Base-by-base conservation (phyloP, 2,113 vertebrate genomes). In the Pica pica region DNA sequence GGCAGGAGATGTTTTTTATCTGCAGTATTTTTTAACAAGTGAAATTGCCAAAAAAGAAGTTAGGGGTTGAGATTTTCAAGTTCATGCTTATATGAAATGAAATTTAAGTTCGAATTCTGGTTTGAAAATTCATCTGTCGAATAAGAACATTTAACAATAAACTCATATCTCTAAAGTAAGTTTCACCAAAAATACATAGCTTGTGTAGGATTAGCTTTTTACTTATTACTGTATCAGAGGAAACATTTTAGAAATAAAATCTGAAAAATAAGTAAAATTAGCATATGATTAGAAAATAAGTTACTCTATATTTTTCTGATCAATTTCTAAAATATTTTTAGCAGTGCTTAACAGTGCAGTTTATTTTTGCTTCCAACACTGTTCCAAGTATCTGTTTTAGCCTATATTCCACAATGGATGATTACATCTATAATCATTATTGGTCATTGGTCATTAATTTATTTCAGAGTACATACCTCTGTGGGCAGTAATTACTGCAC, bases 381-480 rank as follows among this genome's bases (percentile, higher is more conserved):
- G n/a, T 94, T 96, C 78, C 85, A 86, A 90, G 89, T 94, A 97
- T 96, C 39, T 94, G 6, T 77, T 96, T 97, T 97, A 96, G 83
- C 88, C 81, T 96, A 59, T 97, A 95, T 92, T 97, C 98, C 94
- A 97, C 93, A 97, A 96, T 91, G 93, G 97, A 96, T 97, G 87
- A 98, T 98, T 98, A 96, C 90, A 94, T 97, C 93, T 96, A 41
- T 97, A 98, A 98, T 97, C 94, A 94, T 97, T 98, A 97, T 97
- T 98, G 97, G 97, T 98, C 98, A 98, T 97, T 98, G 98, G 97
- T 97, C 98, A 98, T 98, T 98, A 98, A 98, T 98, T 98, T 98
- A 97, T 97, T 98, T 97, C 94, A 90, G 97, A 90, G 41, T 95
- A 95, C 91, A 84, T 98, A 98, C 97, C 97, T 98, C 97, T 89